Percentiles rank a stretch among this genome's conserved stretches.
Conservation (phyloP, 2,113 vertebrate genomes). For the Misgurnus anguillicaudatus region DNA sequence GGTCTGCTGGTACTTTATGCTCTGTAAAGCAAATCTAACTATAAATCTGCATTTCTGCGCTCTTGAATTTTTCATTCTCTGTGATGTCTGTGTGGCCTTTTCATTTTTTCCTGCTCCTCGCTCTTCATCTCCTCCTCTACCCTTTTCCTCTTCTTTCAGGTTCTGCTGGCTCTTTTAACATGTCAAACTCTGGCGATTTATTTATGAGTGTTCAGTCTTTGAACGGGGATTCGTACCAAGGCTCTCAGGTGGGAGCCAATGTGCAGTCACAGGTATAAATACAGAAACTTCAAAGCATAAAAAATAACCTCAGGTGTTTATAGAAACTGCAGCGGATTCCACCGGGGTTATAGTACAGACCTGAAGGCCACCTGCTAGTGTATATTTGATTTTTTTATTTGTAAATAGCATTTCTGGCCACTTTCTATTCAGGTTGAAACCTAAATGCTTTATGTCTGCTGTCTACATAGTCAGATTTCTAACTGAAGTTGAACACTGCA, state of each 20-base stretch:
- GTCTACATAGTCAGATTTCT: not conserved
- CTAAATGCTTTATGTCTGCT: not conserved
- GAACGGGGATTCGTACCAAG: constrained; percentile 99
- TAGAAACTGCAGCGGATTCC: not conserved
- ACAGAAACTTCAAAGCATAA: not conserved
- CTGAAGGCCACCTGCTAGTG: not conserved
- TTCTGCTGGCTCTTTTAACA: constrained; percentile 99
- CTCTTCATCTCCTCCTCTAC: constrained; percentile 30
- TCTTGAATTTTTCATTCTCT: constrained; percentile 12
- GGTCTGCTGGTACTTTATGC: constrained; percentile 40
- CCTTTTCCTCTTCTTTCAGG: constrained; percentile 89
- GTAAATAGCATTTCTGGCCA: not conserved
- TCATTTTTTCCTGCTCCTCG: not conserved
- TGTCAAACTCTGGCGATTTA: constrained; percentile 99
- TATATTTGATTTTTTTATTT: not conserved
- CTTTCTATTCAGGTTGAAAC: not conserved
- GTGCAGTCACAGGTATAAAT: constrained; percentile 98
- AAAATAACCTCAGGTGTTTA: not conserved
- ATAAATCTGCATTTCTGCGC: constrained; percentile 33
- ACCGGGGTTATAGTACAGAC: not conserved
- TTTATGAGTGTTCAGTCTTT: constrained; percentile 99
- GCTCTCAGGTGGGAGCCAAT: constrained; percentile 99
- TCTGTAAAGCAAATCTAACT: constrained; percentile 49
- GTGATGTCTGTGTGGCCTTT: not conserved
- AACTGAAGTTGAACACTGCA: no score